Evolutionary conservation across 2,797 vertebrate genomes (phyloP).

Genomic region (Sebastiscus tertius): DNA sequence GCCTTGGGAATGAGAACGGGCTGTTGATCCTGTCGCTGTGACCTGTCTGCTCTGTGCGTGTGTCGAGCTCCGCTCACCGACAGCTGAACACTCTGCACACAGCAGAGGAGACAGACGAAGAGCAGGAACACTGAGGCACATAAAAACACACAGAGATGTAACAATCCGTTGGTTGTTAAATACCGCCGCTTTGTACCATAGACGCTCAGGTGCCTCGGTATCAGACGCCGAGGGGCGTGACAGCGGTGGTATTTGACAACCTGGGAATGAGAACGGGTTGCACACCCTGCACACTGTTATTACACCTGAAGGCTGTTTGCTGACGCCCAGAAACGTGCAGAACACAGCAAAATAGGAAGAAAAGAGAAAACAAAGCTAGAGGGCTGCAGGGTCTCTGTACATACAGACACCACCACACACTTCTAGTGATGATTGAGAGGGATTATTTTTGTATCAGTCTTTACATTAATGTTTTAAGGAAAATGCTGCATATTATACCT

Average conservation of each 20-base stretch:
- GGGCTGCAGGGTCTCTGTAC: background rate
- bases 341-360: background rate
- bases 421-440: background rate
- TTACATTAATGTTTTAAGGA: no score
- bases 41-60: background rate
- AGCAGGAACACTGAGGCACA: background rate
- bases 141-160: background rate
- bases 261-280: background rate
- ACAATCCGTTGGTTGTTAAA: background rate
- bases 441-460: no score
- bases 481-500: background rate
- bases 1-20: no score
- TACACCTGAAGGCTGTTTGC: no score
- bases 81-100: background rate
- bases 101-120: background rate
- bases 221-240: background rate
- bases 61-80: background rate
- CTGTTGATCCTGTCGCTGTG: background rate
- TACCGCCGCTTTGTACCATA: background rate
- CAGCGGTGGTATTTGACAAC: background rate
- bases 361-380: background rate
- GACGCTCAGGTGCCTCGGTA: background rate
- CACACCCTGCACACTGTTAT: background rate
- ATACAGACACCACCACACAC: background rate
- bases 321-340: background rate